Base-by-base conservation (phyloP, 2,888 invertebrate species). In the Lysandra coridon region DNA sequence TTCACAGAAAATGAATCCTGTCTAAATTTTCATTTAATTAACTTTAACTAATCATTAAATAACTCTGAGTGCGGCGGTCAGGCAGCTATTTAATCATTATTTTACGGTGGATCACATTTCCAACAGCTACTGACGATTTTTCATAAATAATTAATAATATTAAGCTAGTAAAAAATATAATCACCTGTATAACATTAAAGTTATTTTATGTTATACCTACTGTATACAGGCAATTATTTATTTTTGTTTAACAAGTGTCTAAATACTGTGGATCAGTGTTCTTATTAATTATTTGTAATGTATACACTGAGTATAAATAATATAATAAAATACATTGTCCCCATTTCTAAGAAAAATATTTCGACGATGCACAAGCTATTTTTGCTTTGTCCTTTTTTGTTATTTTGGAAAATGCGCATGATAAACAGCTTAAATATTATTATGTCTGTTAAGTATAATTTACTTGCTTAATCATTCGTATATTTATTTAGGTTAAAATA, bases 401-500 rank as follows among this genome's bases (percentile, higher is more conserved):
- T 49, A 49, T 7, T 10, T 49, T 49, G 7, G 49, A 49, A 49
- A 49, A 49, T 49, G 3, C 12, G 49, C 10, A 12, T 49, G 7
- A 49, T 10, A 49, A 12, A 49, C 49, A 49, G 5, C 40, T 44
- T 10, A 49, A 49, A 49, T 10, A 49, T 49, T 7, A 49, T 10
- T 7, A 49, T 49, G 49, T 53, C 53, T 53, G 53, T 53, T 12
- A 12, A 53, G 3, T 53, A 12, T 53, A 2, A 53, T 53, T 53
- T 57, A 53, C 53, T 53, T 14, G 57, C 57, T 17, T 17, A 17
- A 10, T 44, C 5, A 23, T 44, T 74, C n/a, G n/a, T 37, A n/a
- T 74, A 74, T 23, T 49, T 53, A 30, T 75, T 44, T 17, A 57
- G 75, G 23, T 78, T 78, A 49, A 10, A 78, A 76, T 73, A 77